Evolutionary conservation across 2,888 invertebrate species (phyloP), one percentile per base, ranked within the genome.

Genomic region (Heteropelma amictum): DNA sequence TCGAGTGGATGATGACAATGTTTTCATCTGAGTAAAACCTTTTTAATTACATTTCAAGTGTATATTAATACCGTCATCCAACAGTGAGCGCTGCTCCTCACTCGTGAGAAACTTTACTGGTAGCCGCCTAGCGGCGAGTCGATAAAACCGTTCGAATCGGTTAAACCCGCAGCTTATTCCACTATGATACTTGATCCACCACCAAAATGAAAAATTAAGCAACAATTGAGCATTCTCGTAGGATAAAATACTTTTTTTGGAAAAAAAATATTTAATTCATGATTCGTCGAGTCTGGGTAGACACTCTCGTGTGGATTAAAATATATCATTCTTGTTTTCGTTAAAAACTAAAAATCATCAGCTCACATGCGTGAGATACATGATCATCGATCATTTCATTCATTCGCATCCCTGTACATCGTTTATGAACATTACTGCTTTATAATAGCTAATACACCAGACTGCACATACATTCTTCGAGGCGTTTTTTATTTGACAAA

Each of bases 391-490:
- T 51, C 17, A 45, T 61, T 26, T 54, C 45, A 45, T 64, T 61
- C 65, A 23, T 23, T 72, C 51, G 58, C n/a, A n/a, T 65, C 64
- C 64, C 28, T 53, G 21, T 35, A 23, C 23, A 35, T 60, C 60
- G n/a, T n/a, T n/a, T n/a, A n/a, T n/a, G n/a, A 58, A 60, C 30
- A 21, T 28, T 42, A 67, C 53, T 19, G 17, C 21, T 23, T 65
- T 60, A 60, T 71, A 58, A 54, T 54, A 35, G 14, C 53, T 61
- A 61, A 19, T 33, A 53, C 33, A 65, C 53, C 28, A 42, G 45
- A 64, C 58, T 8, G 38, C 33, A 3, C 33, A 49, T 49, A 33
- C 58, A 42, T 26, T 49, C 49, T 33, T 17, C 33, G n/a, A 14
- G 10, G 30, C 10, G 40, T 38, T 38, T 17, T 61, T 60, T 7